These are phyloP conservation scores for Scaptomyza cyrtandrae DNA, from an alignment of 2,888 invertebrate species.

Conservation along the genomic window DNA sequence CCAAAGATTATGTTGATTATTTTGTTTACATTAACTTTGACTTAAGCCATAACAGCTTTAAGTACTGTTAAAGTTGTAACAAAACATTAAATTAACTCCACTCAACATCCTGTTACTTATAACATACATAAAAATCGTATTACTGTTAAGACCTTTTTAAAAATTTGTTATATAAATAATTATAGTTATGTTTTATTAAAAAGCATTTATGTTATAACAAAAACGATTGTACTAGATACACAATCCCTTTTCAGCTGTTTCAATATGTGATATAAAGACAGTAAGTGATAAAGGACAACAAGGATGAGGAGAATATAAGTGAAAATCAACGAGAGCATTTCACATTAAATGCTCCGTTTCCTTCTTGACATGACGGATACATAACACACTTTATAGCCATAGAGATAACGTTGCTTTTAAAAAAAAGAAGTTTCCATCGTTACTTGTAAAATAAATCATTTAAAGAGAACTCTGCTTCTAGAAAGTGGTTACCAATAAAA, in stretches of 20 bases:
- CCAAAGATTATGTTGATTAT: too few species aligned
- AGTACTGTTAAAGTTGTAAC: neutral
- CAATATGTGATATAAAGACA: neutral
- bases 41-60: neutral
- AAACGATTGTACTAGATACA: neutral
- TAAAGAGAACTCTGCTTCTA: neutral
- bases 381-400: constrained; percentile 5
- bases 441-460: neutral
- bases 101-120: too few species aligned
- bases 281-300: neutral
- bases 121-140: too few species aligned
- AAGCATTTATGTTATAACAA: too few species aligned
- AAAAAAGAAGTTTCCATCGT: constrained; percentile 3
- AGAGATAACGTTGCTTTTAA: neutral
- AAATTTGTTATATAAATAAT: too few species aligned
- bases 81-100: too few species aligned
- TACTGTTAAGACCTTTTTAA: too few species aligned
- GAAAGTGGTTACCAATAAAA: neutral
- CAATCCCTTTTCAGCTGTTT: neutral
- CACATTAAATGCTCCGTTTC: neutral
- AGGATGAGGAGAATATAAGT: neutral
- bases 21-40: too few species aligned
- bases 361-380: constrained; percentile 2
- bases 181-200: too few species aligned
- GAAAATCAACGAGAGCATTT: neutral